phyloP scores from a whole-genome alignment of 2,113 vertebrate species.

The Amphilophus citrinellus region DNA sequence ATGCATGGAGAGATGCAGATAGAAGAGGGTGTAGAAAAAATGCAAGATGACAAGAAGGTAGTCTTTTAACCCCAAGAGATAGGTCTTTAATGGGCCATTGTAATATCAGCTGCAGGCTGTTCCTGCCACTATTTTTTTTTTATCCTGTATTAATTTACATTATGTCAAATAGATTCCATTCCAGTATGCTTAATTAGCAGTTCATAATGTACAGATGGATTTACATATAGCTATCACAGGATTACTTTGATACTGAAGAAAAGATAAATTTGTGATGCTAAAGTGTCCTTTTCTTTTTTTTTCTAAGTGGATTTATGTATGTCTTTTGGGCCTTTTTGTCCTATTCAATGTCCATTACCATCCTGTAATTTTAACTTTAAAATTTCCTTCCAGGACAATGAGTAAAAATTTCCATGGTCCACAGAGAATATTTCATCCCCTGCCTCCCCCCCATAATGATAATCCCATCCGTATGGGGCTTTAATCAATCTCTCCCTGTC shows the following conservation, averaged over 20 bases:
- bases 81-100: too few species aligned
- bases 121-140: too few species aligned
- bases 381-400: background rate
- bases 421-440: slow-evolving; percentile 12
- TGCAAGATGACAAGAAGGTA: too few species aligned
- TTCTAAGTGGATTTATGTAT: slow-evolving; percentile 2
- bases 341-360: background rate
- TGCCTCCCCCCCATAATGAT: background rate
- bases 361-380: slow-evolving; percentile 12
- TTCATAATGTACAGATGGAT: background rate
- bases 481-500: slow-evolving; percentile 36
- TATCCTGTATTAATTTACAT: background rate
- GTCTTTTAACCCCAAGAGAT: too few species aligned
- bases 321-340: background rate
- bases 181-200: background rate
- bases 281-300: background rate
- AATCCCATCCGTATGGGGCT: background rate
- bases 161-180: background rate
- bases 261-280: background rate
- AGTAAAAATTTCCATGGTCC: slow-evolving; percentile 10
- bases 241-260: background rate
- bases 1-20: background rate
- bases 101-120: too few species aligned
- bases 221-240: background rate
- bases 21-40: too few species aligned